Conservation (phyloP, 2,797 vertebrate species). For the Ibycter americanus region DNA sequence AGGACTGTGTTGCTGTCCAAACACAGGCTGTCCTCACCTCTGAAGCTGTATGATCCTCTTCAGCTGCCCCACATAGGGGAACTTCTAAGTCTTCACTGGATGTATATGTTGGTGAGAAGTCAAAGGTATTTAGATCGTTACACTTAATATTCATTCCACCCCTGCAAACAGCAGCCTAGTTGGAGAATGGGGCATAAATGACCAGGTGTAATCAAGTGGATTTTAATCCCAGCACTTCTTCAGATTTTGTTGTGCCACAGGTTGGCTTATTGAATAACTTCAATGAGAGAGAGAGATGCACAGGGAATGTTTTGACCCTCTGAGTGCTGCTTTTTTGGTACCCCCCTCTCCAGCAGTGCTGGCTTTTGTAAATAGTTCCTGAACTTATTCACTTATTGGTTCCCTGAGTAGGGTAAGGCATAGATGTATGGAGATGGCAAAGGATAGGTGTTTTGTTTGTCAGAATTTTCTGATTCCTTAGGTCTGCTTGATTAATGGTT, state of each 20-base stretch:
- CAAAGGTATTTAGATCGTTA: background rate
- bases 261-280: background rate
- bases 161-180: background rate
- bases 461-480: background rate
- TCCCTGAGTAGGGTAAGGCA: background rate
- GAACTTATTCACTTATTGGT: background rate
- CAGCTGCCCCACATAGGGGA: fast-evolving
- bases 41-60: background rate
- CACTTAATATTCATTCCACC: background rate
- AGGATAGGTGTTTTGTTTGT: background rate
- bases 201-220: background rate
- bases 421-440: background rate
- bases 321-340: background rate
- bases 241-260: background rate
- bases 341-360: background rate
- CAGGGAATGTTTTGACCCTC: background rate
- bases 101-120: background rate
- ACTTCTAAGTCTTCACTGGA: background rate
- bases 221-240: background rate
- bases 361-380: background rate
- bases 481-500: background rate
- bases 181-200: background rate
- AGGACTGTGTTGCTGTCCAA: fast-evolving
- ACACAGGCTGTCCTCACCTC: background rate
- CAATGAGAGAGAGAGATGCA: background rate